Percentiles rank a stretch among this genome's conserved stretches.
Conservation (phyloP, 1,140 invertebrate species). For the Cardiocondyla obscurior region DNA sequence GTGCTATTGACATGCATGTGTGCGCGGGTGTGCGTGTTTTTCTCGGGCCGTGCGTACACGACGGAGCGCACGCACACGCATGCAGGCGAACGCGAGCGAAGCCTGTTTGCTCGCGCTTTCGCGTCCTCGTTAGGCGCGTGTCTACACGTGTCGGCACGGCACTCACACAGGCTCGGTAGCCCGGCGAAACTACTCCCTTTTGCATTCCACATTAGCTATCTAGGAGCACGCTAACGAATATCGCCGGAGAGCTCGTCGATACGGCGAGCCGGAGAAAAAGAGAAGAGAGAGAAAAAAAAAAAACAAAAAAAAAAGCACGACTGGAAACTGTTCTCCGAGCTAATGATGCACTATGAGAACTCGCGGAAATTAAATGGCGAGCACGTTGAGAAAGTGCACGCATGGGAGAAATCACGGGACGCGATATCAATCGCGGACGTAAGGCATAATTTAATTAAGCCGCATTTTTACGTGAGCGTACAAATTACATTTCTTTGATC, state of each 20-base stretch:
- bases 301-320: too few relatives aligned
- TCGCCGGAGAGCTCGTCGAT: slow-evolving; percentile 15
- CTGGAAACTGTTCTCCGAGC: slow-evolving; percentile 18
- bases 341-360: not conserved
- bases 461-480: not conserved
- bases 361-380: slow-evolving; percentile 24
- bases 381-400: not conserved
- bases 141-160: slow-evolving; percentile 42
- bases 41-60: slow-evolving; percentile 4
- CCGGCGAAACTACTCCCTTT: slow-evolving; percentile 53
- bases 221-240: slow-evolving; percentile 18
- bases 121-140: slow-evolving; percentile 46
- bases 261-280: slow-evolving; percentile 13
- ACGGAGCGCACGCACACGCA: slow-evolving; percentile 3
- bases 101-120: slow-evolving; percentile 21
- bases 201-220: slow-evolving; percentile 70
- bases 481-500: not conserved
- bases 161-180: slow-evolving; percentile 6
- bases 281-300: too few relatives aligned
- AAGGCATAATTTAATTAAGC: too few relatives aligned
- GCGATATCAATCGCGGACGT: too few relatives aligned
- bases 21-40: slow-evolving; percentile 35
- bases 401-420: not conserved
- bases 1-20: slow-evolving; percentile 65
- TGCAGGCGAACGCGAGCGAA: not conserved